These are phyloP conservation scores for Pygocentrus nattereri DNA, from an alignment of 2,797 vertebrate species.

Conservation along the genomic window DNA sequence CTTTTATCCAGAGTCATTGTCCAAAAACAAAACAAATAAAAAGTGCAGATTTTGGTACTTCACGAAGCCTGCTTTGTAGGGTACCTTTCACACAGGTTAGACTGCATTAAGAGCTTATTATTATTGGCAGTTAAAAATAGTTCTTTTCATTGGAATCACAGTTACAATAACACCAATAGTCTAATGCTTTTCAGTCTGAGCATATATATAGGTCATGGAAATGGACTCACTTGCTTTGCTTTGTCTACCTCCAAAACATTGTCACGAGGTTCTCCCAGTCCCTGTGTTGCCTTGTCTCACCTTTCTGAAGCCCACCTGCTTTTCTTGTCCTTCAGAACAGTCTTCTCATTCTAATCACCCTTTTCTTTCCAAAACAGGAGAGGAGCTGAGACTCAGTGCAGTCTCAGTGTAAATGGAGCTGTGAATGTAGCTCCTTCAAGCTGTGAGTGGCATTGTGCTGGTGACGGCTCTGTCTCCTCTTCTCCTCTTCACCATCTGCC, in stretches of 20 bases:
- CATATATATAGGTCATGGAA: constrained; percentile 20
- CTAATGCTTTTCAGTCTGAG: background rate
- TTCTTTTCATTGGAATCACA: constrained; percentile 16
- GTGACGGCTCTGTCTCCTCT: constrained; percentile 58
- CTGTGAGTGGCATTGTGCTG: constrained; percentile 64
- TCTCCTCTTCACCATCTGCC: constrained; percentile 59
- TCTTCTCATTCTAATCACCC: constrained; percentile 62
- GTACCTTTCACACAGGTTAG: constrained; percentile 9
- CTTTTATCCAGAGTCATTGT: constrained; percentile 34
- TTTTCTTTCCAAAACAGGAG: constrained; percentile 69
- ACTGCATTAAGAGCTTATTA: constrained; percentile 24
- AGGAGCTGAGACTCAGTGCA: constrained; percentile 65
- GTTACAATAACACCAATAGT: constrained; percentile 31
- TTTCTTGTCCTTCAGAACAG: constrained; percentile 41
- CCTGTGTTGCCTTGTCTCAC: constrained; percentile 34
- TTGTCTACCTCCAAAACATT: constrained; percentile 71
- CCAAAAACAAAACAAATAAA: constrained; percentile 22
- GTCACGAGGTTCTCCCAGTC: constrained; percentile 64
- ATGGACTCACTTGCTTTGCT: constrained; percentile 52
- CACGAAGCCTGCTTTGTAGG: background rate
- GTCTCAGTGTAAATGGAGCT: constrained; percentile 48
- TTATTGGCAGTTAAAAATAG: constrained; percentile 13
- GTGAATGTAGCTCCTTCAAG: constrained; percentile 56
- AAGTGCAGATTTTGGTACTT: constrained; percentile 24
- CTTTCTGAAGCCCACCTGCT: constrained; percentile 41